Base-by-base conservation (phyloP, 2,888 invertebrate genomes). In the Electrophaes corylata region DNA sequence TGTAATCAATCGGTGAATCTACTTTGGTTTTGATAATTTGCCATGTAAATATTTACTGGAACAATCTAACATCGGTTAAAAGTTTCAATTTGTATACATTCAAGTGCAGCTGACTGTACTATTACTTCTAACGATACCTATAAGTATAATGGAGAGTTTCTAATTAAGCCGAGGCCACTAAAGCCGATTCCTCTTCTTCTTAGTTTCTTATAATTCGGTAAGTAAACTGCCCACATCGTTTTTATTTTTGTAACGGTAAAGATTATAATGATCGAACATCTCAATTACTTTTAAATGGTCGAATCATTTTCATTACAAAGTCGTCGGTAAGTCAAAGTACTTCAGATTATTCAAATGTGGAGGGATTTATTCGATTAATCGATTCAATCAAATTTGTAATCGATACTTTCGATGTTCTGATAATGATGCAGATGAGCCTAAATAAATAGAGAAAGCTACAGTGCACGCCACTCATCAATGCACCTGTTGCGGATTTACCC, bases 341-440 rank as follows among this genome's bases (percentile, higher is more conserved):
- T 23, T 44, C 16, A 39, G 43, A 55, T 57, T 56, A 61, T 66
- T 62, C 45, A 56, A 65, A 68, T 67, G 57, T 60, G 58, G 57
- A 67, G 60, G 65, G 67, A 59, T 74, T 72, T 69, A 62, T 66
- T 70, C 78, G 79, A 82, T 79, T 75, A 82, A 83, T 80, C 70
- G 73, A 71, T 66, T 67, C 66, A 70, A 59, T 72, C 65, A 65
- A 61, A 57, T 66, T 61, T 74, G 81, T 80, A 83, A 81, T 79
- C 76, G 75, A 77, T 80, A 73, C 69, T 65, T 67, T 69, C 62
- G 63, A 67, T 66, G 65, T 44, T 37, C 45, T 46, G 77, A 77
- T 82, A 76, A 76, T 76, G 72, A 75, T 74, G 70, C 70, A 72
- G 73, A 74, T 72, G 78, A 70, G 64, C 76, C 73, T 78, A 78